A percentile compares a stretch with the other conserved stretches of the same genome.
phyloP scores from a whole-genome alignment of 2,888 invertebrate genomes.

The Agrilus biguttatus region DNA sequence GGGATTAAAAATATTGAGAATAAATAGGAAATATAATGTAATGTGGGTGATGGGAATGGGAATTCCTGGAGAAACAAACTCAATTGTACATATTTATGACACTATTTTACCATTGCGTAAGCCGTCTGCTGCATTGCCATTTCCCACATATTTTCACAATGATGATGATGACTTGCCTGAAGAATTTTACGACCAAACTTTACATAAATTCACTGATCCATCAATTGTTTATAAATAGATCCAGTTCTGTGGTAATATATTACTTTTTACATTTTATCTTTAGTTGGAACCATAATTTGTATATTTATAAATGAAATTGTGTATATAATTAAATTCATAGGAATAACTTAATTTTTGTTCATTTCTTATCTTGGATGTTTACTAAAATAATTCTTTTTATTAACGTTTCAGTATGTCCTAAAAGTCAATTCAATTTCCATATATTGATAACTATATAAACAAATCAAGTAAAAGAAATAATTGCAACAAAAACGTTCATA shows the following conservation, averaged over 20 bases:
- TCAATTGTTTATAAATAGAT: slow-evolving; percentile 45
- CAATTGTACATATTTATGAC: slow-evolving; percentile 69
- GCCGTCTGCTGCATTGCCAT: slow-evolving; percentile 47
- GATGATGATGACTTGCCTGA: slow-evolving; percentile 44
- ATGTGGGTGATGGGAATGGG: slow-evolving; percentile 73
- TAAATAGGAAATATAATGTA: slow-evolving; percentile 89
- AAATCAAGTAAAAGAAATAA: no score
- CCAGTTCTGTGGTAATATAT: no score
- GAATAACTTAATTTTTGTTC: no score
- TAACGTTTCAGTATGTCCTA: no score
- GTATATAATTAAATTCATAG: slow-evolving; percentile 20
- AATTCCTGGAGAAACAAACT: slow-evolving; percentile 72
- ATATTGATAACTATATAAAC: no score
- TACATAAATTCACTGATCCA: slow-evolving; percentile 61
- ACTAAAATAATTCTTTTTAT: no score
- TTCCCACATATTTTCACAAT: slow-evolving; percentile 61
- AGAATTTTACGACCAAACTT: slow-evolving; percentile 59
- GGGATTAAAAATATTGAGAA: slow-evolving; percentile 69
- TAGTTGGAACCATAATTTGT: no score
- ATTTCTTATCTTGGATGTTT: no score
- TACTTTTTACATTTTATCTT: no score
- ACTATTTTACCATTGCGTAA: slow-evolving; percentile 51
- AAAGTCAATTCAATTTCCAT: no score
- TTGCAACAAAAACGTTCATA: no score
- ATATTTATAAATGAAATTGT: no score